These are phyloP conservation scores for Oreotrochilus melanogaster DNA, from an alignment of 2,113 vertebrate species.

Conservation along the genomic window DNA sequence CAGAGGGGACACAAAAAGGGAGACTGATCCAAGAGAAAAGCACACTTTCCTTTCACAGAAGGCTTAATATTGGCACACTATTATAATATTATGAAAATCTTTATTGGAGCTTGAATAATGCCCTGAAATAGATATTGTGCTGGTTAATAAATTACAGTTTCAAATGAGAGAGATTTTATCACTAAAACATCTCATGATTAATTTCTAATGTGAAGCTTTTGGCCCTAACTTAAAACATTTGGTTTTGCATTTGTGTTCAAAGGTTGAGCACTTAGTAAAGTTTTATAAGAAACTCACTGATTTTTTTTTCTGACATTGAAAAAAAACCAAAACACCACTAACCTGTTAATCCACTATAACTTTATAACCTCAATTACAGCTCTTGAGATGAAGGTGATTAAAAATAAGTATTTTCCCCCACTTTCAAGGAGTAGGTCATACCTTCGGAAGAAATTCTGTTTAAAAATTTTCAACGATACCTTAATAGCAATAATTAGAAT, in stretches of 20 bases:
- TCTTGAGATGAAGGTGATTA: slow-evolving; percentile 74
- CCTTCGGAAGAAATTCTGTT: slow-evolving; percentile 47
- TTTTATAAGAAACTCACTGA: slow-evolving; percentile 14
- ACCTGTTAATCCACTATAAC: slow-evolving; percentile 72
- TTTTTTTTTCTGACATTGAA: neutral
- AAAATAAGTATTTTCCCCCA: slow-evolving; percentile 51
- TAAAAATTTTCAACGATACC: neutral
- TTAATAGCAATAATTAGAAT: slow-evolving; percentile 59
- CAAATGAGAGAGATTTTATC: slow-evolving; percentile 77
- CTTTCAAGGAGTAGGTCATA: slow-evolving; percentile 55
- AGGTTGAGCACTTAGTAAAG: slow-evolving; percentile 67
- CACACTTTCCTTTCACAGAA: neutral
- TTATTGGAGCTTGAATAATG: slow-evolving; percentile 64
- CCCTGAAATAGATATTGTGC: slow-evolving; percentile 77
- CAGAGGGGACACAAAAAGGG: neutral
- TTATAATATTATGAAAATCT: slow-evolving; percentile 58
- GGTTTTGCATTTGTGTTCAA: slow-evolving; percentile 61
- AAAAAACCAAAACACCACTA: slow-evolving; percentile 18
- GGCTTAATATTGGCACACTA: slow-evolving; percentile 1
- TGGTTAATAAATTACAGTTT: slow-evolving; percentile 76
- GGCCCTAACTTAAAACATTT: slow-evolving; percentile 64
- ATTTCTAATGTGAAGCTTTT: slow-evolving; percentile 73
- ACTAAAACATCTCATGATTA: slow-evolving; percentile 75
- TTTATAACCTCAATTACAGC: slow-evolving; percentile 75
- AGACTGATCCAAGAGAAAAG: neutral